phyloP scores from a whole-genome alignment of 2,888 invertebrate species.

The Aleiodes alternator region DNA sequence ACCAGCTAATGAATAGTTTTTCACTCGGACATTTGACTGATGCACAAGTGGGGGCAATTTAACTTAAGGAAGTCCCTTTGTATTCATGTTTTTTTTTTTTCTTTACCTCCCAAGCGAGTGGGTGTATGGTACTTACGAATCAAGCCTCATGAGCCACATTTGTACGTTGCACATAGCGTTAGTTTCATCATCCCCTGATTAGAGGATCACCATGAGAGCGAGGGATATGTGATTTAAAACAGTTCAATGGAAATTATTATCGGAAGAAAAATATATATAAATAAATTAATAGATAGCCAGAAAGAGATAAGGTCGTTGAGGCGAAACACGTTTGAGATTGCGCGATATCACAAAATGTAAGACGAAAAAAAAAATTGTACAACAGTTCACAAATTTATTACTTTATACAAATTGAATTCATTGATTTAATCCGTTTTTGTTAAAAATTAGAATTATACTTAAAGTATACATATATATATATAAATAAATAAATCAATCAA shows the following conservation, averaged over 20 bases:
- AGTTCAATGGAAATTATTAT: slow-evolving; percentile 9
- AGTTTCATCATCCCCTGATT: slow-evolving; percentile 66
- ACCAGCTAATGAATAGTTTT: neutral
- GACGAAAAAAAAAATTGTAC: neutral
- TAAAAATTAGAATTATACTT: neutral
- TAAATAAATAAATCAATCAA: too few species aligned
- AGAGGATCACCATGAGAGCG: slow-evolving; percentile 50
- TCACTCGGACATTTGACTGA: slow-evolving; percentile 27
- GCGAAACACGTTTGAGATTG: slow-evolving; percentile 18
- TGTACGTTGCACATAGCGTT: slow-evolving; percentile 68
- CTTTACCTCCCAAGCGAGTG: neutral
- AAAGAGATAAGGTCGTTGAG: slow-evolving; percentile 8
- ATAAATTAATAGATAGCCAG: neutral
- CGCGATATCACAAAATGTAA: neutral
- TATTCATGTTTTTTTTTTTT: neutral
- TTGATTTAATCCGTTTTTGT: slow-evolving; percentile 23
- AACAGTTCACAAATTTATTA: slow-evolving; percentile 8
- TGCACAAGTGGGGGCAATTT: slow-evolving; percentile 15
- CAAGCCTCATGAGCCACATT: slow-evolving; percentile 72
- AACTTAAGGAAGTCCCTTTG: neutral
- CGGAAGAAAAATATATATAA: neutral
- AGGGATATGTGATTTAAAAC: neutral
- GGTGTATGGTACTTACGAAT: slow-evolving; percentile 67
- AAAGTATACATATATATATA: neutral
- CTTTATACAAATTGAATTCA: neutral